Evolutionary conservation across 2,797 vertebrate genomes (phyloP).

Genomic region (Sebastes variabilis): DNA sequence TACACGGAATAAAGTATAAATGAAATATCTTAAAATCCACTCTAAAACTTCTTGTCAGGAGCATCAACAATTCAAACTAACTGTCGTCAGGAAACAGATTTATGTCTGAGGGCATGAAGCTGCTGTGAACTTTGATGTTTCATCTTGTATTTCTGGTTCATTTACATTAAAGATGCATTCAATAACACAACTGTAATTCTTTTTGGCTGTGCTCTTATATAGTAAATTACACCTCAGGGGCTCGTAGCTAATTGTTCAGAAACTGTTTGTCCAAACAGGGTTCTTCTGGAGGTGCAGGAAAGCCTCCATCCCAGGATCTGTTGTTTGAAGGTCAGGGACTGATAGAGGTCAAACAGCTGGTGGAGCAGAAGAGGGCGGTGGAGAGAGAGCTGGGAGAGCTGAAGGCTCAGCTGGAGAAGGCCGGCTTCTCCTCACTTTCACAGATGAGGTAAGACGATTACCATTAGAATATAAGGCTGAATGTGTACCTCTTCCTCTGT

Average conservation of each 20-base stretch:
- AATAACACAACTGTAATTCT: background rate
- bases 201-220: background rate
- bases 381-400: slow-evolving; percentile 88
- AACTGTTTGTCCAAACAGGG: slow-evolving; percentile 28
- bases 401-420: slow-evolving; percentile 89
- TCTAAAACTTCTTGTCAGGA: background rate
- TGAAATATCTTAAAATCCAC: background rate
- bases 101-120: background rate
- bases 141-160: background rate
- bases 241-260: background rate
- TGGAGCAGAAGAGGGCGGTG: slow-evolving; percentile 82
- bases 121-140: background rate
- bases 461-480: background rate
- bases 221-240: background rate
- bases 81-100: background rate
- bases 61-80: background rate
- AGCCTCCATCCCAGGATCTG: slow-evolving; percentile 42
- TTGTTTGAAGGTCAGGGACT: slow-evolving; percentile 70
- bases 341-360: slow-evolving; percentile 79
- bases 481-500: background rate
- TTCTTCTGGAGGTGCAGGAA: slow-evolving; percentile 34
- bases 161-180: background rate
- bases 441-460: slow-evolving; percentile 86
- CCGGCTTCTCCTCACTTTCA: slow-evolving; percentile 88
- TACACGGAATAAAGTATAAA: background rate